A percentile compares a stretch with the other conserved stretches of the same genome.
phyloP scores from a whole-genome alignment of 2,797 vertebrate genomes.

The Microctenopoma steveboyesi region DNA sequence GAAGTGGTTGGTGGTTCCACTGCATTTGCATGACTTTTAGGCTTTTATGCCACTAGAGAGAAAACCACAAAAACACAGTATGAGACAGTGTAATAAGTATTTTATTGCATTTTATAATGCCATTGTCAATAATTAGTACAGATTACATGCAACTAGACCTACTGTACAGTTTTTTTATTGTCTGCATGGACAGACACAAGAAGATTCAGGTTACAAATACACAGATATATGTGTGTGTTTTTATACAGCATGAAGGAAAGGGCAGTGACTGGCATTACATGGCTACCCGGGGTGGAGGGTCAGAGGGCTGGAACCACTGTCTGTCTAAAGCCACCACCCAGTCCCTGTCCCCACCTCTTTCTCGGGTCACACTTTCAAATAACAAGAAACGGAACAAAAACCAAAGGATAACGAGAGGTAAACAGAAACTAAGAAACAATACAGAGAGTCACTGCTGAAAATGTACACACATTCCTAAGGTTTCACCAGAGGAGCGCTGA shows the following conservation, averaged over 20 bases:
- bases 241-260: conserved; percentile 88
- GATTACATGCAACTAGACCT: conserved; percentile 93
- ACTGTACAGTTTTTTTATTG: conserved; percentile 94
- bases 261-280: conserved; percentile 87
- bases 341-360: conserved; percentile 75
- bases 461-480: conserved; percentile 91
- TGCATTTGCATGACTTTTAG: neutral
- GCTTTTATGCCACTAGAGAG: conserved; percentile 4
- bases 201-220: conserved; percentile 91
- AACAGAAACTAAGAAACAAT: conserved; percentile 78
- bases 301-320: conserved; percentile 74
- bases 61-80: conserved; percentile 47
- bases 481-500: conserved; percentile 88
- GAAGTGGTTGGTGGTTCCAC: neutral
- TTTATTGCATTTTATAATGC: conserved; percentile 96
- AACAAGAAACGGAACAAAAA: conserved; percentile 76
- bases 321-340: conserved; percentile 79
- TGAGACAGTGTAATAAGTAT: conserved; percentile 90
- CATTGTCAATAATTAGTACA: conserved; percentile 94
- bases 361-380: conserved; percentile 84
- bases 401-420: conserved; percentile 77
- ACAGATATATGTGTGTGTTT: conserved; percentile 90
- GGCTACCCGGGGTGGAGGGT: conserved; percentile 81
- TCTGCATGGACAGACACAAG: conserved; percentile 91
- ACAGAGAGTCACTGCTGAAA: conserved; percentile 89